Percentiles rank a stretch among this genome's conserved stretches.
Evolutionary conservation across 2,888 invertebrate species (phyloP).

Genomic region (Cataglyphis albicans): DNA sequence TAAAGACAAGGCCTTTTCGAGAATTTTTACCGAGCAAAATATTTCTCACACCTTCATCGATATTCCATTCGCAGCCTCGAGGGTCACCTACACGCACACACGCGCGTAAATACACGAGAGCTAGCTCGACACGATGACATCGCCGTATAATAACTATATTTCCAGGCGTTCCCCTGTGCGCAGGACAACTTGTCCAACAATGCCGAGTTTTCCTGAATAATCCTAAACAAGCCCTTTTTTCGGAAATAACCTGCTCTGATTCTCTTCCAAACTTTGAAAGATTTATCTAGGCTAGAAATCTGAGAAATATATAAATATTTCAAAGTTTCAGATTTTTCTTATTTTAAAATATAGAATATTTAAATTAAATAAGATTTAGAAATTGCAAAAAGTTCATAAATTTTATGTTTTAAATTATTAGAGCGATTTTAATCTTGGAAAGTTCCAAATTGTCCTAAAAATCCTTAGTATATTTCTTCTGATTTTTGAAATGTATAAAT

Average conservation of each 20-base stretch:
- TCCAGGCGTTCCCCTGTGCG: constrained; percentile 63
- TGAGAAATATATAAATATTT: background rate
- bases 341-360: too few species aligned
- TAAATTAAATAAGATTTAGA: background rate
- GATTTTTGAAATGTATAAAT: background rate
- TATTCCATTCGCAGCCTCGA: constrained; percentile 69
- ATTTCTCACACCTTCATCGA: constrained; percentile 64
- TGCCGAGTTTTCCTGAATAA: constrained; percentile 74
- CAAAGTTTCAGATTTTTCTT: background rate
- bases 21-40: constrained; percentile 55
- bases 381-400: background rate
- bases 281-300: background rate
- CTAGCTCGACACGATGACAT: constrained; percentile 38
- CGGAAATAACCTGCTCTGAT: constrained; percentile 5
- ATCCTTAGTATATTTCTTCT: background rate
- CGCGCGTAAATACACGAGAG: background rate
- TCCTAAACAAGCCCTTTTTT: constrained; percentile 67
- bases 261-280: background rate
- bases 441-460: background rate
- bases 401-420: background rate
- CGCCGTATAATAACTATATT: constrained; percentile 64
- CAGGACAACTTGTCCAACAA: constrained; percentile 73
- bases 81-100: constrained; percentile 55
- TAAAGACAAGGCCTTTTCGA: constrained; percentile 24
- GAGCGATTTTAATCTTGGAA: background rate